Evolutionary conservation across 2,797 vertebrate genomes (phyloP).

Genomic region (Odontamblyopus rebecca): DNA sequence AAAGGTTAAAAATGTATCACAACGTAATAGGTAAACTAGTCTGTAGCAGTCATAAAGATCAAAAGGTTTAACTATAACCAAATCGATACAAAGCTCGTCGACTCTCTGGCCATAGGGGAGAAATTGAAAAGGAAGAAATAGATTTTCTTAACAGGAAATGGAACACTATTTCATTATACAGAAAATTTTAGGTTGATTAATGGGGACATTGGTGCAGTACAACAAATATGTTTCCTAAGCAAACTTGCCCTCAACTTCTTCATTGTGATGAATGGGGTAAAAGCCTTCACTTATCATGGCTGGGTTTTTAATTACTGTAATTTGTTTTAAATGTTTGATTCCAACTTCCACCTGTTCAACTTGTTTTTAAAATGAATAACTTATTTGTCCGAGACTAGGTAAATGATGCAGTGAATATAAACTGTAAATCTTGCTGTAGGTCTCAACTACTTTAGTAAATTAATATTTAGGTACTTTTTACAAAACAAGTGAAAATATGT

Average conservation of each 20-base stretch:
- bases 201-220: constrained; percentile 9
- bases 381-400: not conserved
- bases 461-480: not conserved
- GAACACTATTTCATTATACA: constrained; percentile 21
- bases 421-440: not conserved
- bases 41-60: constrained; percentile 13
- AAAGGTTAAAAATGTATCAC: not conserved
- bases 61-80: constrained; percentile 9
- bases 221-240: constrained; percentile 15
- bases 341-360: not conserved
- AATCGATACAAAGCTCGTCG: constrained; percentile 3
- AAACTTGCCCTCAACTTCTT: not conserved
- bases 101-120: not conserved
- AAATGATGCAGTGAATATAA: not conserved
- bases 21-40: constrained; percentile 4
- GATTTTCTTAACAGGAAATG: constrained; percentile 25
- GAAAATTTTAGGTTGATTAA: constrained; percentile 38
- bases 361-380: not conserved
- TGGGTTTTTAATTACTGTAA: not conserved
- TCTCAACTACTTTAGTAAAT: not conserved
- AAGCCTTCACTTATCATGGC: constrained; percentile 9
- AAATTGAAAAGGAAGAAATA: constrained; percentile 15
- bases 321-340: constrained; percentile 7
- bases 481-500: not conserved
- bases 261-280: not conserved